Base-by-base conservation (phyloP, 2,888 invertebrate species). In the Seladonia tumulorum region DNA sequence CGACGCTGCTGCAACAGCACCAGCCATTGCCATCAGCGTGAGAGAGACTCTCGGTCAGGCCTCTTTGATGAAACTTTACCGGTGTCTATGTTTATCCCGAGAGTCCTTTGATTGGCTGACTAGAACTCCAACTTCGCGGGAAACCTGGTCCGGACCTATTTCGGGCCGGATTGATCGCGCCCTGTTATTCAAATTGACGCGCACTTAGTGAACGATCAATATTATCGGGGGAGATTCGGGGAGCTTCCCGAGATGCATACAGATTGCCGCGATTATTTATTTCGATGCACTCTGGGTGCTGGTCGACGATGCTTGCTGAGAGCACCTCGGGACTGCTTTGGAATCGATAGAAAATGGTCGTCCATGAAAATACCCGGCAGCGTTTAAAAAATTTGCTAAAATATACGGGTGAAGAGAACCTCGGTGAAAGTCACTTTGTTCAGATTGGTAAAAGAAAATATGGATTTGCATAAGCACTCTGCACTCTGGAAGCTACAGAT, bases 81-180 rank as follows among this genome's bases (percentile, higher is more conserved):
- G 72, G 39, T 71, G 71, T 82, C 82, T 72, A 90, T 86, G 83
- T 90, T 86, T 90, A 86, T 68, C 72, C 68, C 47, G 39, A 16
- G 22, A 18, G 35, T 77, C 79, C 79, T 87, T 87, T 82, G 79
- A 87, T 87, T 78, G 75, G 75, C 68, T 18, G 60, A 22, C 66
- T 53, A 72, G 80, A 75, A 79, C 74, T 70, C 78, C 75, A 81
- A 47, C 76, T 82, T 73, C 47, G 66, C 74, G 45, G 63, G 57
- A 77, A 76, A 25, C 60, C 25, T 10, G 18, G 29, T 5, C 16
- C 53, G 10, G 53, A 60, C 45, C 68, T 76, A 25, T 86, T 68
- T 75, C 42, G 18, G 42, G 57, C 66, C 66, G 47, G 66, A 83
- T 72, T 35, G 68, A 42, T 25, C 39, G 22, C 5, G 18, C 39